Evolutionary conservation across 2,888 invertebrate species (phyloP).

Genomic region (Pammene aurita): DNA sequence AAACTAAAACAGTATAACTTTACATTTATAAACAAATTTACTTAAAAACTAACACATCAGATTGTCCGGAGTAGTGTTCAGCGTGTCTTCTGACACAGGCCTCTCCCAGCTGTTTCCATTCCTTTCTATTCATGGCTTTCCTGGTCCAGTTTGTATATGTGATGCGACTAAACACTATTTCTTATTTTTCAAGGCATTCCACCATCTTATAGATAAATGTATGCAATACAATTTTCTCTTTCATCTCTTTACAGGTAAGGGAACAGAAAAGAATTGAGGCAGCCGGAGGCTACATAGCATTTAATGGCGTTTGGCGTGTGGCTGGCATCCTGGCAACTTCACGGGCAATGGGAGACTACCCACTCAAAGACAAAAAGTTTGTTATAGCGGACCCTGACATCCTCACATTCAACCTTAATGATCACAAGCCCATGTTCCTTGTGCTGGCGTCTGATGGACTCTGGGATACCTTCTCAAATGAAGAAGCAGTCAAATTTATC

Average conservation of each 20-base stretch:
- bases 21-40: too few species aligned
- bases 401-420: slow-evolving; percentile 93
- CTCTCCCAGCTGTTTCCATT: too few species aligned
- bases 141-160: too few species aligned
- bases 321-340: slow-evolving; percentile 97
- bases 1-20: too few species aligned
- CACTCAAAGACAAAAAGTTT: slow-evolving; percentile 95
- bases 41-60: too few species aligned
- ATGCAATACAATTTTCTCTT: neutral
- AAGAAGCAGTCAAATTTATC: slow-evolving; percentile 95
- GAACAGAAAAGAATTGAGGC: slow-evolving; percentile 96
- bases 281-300: slow-evolving; percentile 97
- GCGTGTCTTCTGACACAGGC: too few species aligned
- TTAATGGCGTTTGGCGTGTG: slow-evolving; percentile 98
- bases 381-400: slow-evolving; percentile 98
- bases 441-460: slow-evolving; percentile 97
- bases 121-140: too few species aligned
- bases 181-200: too few species aligned
- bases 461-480: slow-evolving; percentile 98
- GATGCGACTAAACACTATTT: too few species aligned
- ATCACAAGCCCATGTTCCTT: slow-evolving; percentile 94
- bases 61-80: too few species aligned
- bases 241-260: slow-evolving; percentile 84
- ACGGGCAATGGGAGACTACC: slow-evolving; percentile 97
- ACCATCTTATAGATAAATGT: too few species aligned